These are phyloP conservation scores for Bombylius major DNA, from an alignment of 2,888 invertebrate species.

Conservation along the genomic window DNA sequence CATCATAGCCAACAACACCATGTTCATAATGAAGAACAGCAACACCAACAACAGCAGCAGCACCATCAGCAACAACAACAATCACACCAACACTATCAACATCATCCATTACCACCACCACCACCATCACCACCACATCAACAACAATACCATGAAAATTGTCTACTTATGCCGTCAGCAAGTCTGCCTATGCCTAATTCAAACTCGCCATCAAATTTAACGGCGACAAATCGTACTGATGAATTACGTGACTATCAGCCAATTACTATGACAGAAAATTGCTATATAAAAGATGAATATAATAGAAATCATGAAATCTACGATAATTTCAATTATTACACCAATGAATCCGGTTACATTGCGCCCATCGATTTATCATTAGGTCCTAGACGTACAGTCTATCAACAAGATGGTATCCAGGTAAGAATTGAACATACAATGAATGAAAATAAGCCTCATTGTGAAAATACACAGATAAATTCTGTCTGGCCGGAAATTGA, in stretches of 20 bases:
- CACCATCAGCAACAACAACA: conserved; percentile 16
- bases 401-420: background rate
- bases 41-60: conserved; percentile 22
- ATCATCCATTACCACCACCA: conserved; percentile 1
- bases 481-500: conserved; percentile 1
- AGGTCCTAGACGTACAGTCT: conserved; percentile 14
- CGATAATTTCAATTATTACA: conserved; percentile 14
- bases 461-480: background rate
- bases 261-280: conserved; percentile 15
- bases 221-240: conserved; percentile 17
- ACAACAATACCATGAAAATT: conserved; percentile 7
- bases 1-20: conserved; percentile 10
- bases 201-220: conserved; percentile 2
- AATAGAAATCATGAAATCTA: conserved; percentile 11
- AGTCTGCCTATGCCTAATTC: conserved; percentile 20
- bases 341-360: conserved; percentile 13
- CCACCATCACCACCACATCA: background rate
- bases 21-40: conserved; percentile 13
- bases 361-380: conserved; percentile 32
- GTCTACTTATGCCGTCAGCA: conserved; percentile 23
- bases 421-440: background rate
- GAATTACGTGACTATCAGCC: conserved; percentile 19
- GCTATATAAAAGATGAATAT: conserved; percentile 19
- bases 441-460: background rate
- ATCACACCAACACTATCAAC: background rate